A percentile compares a stretch with the other conserved stretches of the same genome.
phyloP scores from a whole-genome alignment of 2,113 vertebrate species.

The Piaya cayana region DNA sequence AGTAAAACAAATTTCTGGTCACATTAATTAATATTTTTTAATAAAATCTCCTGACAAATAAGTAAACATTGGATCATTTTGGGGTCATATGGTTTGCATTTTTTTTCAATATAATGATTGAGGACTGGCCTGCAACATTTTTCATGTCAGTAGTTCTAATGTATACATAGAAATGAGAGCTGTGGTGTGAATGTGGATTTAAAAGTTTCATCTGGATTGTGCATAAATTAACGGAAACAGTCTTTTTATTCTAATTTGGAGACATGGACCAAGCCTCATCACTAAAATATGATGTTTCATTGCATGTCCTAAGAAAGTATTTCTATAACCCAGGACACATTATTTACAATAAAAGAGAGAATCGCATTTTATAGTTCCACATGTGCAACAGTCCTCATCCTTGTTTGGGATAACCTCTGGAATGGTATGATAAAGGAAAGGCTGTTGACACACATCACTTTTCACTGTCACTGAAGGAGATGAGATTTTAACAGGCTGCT shows the following conservation, averaged over 20 bases:
- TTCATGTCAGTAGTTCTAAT: not conserved
- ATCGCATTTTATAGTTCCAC: not conserved
- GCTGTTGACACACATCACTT: not conserved
- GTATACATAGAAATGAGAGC: not conserved
- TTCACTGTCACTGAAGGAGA: not conserved
- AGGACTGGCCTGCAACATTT: not conserved
- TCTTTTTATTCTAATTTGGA: not conserved
- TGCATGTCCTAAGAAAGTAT: not conserved
- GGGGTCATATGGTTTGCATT: not conserved
- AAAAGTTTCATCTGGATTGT: not conserved
- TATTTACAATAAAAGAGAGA: not conserved
- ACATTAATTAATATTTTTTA: not conserved
- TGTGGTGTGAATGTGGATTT: not conserved
- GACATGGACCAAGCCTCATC: not conserved
- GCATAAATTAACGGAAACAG: not conserved
- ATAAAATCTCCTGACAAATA: not conserved
- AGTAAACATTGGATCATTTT: not conserved
- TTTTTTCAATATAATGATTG: not conserved
- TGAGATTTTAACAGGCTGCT: not conserved
- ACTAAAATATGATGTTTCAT: not conserved
- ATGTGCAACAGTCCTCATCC: not conserved
- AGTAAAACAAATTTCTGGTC: not conserved
- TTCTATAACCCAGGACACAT: not conserved
- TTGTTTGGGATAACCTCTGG: not conserved
- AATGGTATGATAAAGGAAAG: not conserved